Base-by-base conservation (phyloP, 1,140 invertebrate species). In the Listronotus oregonensis region DNA sequence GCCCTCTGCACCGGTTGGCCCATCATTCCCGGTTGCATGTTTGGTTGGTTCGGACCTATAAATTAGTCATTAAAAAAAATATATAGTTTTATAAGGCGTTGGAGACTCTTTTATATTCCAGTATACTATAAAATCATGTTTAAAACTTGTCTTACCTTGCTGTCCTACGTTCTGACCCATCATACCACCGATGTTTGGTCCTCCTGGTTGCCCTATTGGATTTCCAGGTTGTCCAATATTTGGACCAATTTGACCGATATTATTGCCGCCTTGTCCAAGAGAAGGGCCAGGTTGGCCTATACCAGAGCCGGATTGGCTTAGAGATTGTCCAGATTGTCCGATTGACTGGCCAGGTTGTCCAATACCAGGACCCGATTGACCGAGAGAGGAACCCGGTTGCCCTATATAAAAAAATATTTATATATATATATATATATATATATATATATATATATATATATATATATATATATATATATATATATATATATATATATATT, bases 1-100 rank as follows among this genome's bases (percentile, higher is more conserved):
- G 79, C 80, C 54, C 81, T 71, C 54, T 82, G 82, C 31, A 80
- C 80, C n/a, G 72, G 75, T 44, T 58, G 68, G 21, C 79, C 79
- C 74, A 82, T 82, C 78, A 83, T 82, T 52, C 74, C 76, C 21
- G 64, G 60, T 44, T 64, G 47, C 69, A 75, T 74, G 75, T 82
- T 82, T 67, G 82, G 59, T 64, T 73, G 71, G 52, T 69, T 73
- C 11, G 43, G 63, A 31, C 60, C 63, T 52, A 27, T 27, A 3
- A 27, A 27, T 27, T 27, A 27, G 5, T 27, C 21, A 27, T 3
- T 27, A 27, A n/a, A n/a, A n/a, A n/a, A n/a, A n/a, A n/a, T n/a
- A n/a, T n/a, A n/a, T n/a, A n/a, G n/a, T n/a, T n/a, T n/a, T n/a
- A n/a, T n/a, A n/a, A n/a, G n/a, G n/a, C n/a, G n/a, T n/a, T n/a